Evolutionary conservation across 2,797 vertebrate species (phyloP), one percentile per base, ranked within the genome.

Genomic region (Syncerus caffer): DNA sequence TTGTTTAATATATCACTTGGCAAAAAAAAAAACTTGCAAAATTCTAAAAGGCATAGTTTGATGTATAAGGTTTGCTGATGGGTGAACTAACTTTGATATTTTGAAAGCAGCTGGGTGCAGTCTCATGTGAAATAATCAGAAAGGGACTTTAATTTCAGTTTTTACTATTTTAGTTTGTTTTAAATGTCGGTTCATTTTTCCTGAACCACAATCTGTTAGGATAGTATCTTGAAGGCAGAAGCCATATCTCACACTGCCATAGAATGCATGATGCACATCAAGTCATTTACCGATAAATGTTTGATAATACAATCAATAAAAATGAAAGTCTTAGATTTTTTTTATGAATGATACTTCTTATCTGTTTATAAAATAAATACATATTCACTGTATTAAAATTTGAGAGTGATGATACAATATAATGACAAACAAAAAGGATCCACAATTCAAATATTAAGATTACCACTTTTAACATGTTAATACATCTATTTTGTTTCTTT

Each of bases 61-160:
- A 91, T 11, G 9, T 96, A 96, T 80, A 95, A 92, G 31, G 31
- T 74, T 96, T 97, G 7, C 42, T 92, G 90, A 58, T 85, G 17
- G 17, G 4, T 47, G 0, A 93, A 64, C 45, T 38, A 67, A 60
- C 79, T 95, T 10, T 96, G 71, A n/a, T 97, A 86, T 93, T 98
- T 98, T 51, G 51, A 74, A 15, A 29, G 7, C 31, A 94, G n/a
- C 57, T 96, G 85, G 31, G 60, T 96, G 23, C 51, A 83, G n/a
- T 38, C 53, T 96, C 74, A 94, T 86, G 86, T 90, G 95, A 96
- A 57, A 86, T 76, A 95, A 67, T 31, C 92, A 89, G 84, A 88
- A 96, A 97, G 53, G 51, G 84, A 95, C 1, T 55, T 94, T 80
- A 60, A 64, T 97, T 97, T 96, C 71, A 96, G 27, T 71, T 98